Evolutionary conservation across 2,888 invertebrate species (phyloP), one percentile per base, ranked within the genome.

Genomic region (Lutraria lutraria): DNA sequence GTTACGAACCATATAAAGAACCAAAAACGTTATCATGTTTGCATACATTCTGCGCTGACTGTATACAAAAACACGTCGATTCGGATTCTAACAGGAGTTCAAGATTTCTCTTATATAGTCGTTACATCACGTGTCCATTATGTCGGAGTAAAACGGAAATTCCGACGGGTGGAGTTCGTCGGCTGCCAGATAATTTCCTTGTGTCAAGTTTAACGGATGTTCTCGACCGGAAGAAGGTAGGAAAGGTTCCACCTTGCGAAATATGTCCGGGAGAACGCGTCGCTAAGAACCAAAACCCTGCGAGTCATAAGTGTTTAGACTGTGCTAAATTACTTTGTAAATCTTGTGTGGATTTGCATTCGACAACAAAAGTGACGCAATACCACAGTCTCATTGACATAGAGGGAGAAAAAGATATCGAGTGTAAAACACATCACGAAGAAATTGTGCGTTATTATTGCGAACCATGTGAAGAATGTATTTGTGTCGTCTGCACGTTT

Each of bases 401-500:
- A n/a, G 95, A 96, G 80, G 96, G 95, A 0, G 96, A 96, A 91
- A 96, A 96, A 91, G 96, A 96, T 82, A 95, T 96, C 13, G 95
- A 95, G 83, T 96, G 96, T 88, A 96, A 96, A 89, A 94, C 89
- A 10, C 96, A 96, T 81, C 93, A 94, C 0, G 96, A 96, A 60
- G 96, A 96, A 90, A 94, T 94, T 34, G 96, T 96, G 0, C 93
- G 96, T 0, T 96, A 96, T 92, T 96, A 96, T 92, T 96, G 96
- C 87, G 96, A 96, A 88, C 95, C 95, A 0, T 96, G 96, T 90
- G 96, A 96, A 81, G 93, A 94, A 82, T 96, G 96, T 83, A 95
- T 96, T 25, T 96, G 96, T 93, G 95, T 96, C 52, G 94, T 96
- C 21, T 96, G 96, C 87, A 96, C 96, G 16, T 96, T 96, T 92